Conservation (phyloP, 2,888 invertebrate species). For the Epinotia ramella region DNA sequence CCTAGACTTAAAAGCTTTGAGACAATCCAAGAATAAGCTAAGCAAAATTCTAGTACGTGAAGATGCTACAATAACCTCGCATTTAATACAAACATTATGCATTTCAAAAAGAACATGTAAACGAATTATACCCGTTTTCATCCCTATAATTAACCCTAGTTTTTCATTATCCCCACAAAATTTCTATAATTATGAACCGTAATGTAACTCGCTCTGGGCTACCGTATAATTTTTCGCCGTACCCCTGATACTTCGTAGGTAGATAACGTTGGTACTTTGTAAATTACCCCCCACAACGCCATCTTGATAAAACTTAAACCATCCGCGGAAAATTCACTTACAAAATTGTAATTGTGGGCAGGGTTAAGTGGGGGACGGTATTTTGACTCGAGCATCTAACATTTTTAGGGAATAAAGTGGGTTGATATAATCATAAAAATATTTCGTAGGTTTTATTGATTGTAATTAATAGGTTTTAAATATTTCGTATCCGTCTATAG, state of each 20-base stretch:
- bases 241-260: slow-evolving; percentile 4
- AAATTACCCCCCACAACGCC: slow-evolving; percentile 37
- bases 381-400: not conserved
- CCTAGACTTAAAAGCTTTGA: no score
- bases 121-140: no score
- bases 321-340: slow-evolving; percentile 43
- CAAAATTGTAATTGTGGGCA: slow-evolving; percentile 41
- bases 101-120: no score
- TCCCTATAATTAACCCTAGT: not conserved
- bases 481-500: no score
- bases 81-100: no score
- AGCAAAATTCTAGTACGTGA: no score
- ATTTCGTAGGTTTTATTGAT: no score
- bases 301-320: slow-evolving; percentile 45
- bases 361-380: not conserved
- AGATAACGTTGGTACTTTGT: slow-evolving; percentile 37
- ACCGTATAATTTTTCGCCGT: slow-evolving; percentile 22
- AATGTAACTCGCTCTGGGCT: slow-evolving; percentile 12
- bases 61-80: no score
- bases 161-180: slow-evolving; percentile 2
- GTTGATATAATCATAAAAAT: no score
- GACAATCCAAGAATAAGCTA: no score
- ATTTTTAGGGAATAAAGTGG: no score
- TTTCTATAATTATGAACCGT: not conserved
- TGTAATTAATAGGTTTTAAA: no score